phyloP scores from a whole-genome alignment of 2,888 invertebrate species.

The Cerastis leucographa region DNA sequence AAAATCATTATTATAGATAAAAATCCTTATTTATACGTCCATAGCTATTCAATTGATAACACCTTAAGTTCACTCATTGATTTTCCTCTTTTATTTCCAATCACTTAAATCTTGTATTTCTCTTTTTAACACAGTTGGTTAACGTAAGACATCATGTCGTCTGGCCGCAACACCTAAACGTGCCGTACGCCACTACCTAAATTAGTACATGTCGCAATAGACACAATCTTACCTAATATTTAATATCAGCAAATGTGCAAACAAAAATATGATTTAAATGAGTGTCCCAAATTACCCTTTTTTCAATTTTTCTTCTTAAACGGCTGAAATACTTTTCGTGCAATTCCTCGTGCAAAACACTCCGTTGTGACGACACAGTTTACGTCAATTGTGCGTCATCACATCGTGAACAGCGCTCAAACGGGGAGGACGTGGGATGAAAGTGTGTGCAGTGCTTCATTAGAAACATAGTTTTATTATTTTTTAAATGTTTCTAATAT shows the following conservation, averaged over 20 bases:
- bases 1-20: background rate
- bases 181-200: background rate
- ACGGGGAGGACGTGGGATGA: constrained; percentile 86
- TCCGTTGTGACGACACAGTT: constrained; percentile 84
- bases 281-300: background rate
- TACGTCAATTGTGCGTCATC: constrained; percentile 88
- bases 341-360: constrained; percentile 69
- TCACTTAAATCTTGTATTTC: background rate
- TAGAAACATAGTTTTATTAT: constrained; percentile 82
- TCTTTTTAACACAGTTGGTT: constrained; percentile 35
- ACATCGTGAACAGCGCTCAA: constrained; percentile 84
- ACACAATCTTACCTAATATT: background rate
- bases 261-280: constrained; percentile 5
- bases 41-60: background rate
- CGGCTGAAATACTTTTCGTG: constrained; percentile 71
- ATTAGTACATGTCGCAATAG: background rate
- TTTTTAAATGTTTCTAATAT: constrained; percentile 88
- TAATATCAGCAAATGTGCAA: constrained; percentile 55
- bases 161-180: constrained; percentile 36
- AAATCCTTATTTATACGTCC: too few relatives aligned
- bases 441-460: constrained; percentile 75
- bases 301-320: constrained; percentile 11
- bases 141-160: constrained; percentile 25
- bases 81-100: background rate
- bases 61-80: background rate